Percentiles rank a stretch among this genome's conserved stretches.
phyloP scores from a whole-genome alignment of 2,113 vertebrate genomes.

The Saccopteryx leptura region DNA sequence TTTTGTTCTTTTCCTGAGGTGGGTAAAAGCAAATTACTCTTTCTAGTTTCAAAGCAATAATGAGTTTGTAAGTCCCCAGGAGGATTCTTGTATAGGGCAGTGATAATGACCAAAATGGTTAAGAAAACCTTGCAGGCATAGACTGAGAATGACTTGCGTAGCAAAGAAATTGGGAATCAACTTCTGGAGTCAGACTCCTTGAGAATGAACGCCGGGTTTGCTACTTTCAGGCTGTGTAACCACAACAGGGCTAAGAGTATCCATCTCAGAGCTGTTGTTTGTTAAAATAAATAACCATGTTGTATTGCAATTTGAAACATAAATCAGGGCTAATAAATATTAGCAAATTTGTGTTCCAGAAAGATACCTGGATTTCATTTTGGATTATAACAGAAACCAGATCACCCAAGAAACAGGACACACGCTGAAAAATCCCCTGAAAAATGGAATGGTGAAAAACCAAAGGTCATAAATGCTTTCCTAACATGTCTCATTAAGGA shows the following conservation, averaged over 20 bases:
- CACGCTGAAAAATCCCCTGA: slow-evolving; percentile 4
- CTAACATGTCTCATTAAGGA: slow-evolving; percentile 37
- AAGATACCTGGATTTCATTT: slow-evolving; percentile 11
- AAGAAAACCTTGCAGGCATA: not conserved
- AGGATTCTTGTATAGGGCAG: not conserved
- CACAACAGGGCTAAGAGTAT: not conserved
- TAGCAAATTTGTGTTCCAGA: slow-evolving; percentile 1
- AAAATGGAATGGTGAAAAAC: slow-evolving; percentile 39
- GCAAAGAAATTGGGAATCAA: not conserved
- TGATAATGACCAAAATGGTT: not conserved
- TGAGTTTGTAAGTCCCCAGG: not conserved
- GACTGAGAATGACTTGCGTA: not conserved
- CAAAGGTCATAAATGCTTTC: slow-evolving; percentile 35
- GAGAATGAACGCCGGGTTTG: not conserved
- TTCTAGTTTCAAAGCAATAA: not conserved
- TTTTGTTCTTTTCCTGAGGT: not conserved
- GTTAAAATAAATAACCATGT: slow-evolving; percentile 51
- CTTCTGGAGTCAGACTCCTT: not conserved
- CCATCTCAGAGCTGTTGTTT: not conserved
- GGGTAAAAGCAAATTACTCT: not conserved
- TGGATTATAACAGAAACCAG: slow-evolving; percentile 29
- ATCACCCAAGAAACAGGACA: not conserved
- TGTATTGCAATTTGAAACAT: not conserved
- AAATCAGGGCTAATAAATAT: not conserved
- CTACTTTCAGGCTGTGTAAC: not conserved